Evolutionary conservation across 2,113 vertebrate genomes (phyloP).

Genomic region (Caranx ignobilis): DNA sequence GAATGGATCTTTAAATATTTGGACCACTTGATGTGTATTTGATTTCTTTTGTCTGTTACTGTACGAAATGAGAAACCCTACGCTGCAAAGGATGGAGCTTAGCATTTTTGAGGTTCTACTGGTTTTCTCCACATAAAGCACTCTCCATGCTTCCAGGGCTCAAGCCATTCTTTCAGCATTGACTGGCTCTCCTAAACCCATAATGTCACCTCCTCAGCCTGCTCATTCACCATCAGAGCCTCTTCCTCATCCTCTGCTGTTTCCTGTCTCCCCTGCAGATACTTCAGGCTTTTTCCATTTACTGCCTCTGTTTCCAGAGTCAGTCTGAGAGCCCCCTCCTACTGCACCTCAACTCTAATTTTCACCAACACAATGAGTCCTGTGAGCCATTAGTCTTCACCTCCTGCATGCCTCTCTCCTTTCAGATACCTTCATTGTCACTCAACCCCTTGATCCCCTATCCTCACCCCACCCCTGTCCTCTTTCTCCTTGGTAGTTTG

Average conservation of each 20-base stretch:
- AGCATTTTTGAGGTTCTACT: background rate
- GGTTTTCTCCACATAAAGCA: background rate
- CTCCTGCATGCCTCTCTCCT: slow-evolving; percentile 11
- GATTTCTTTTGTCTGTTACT: slow-evolving; percentile 24
- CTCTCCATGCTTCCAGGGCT: background rate
- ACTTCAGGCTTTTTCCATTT: slow-evolving; percentile 35
- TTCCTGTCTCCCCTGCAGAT: slow-evolving; percentile 20
- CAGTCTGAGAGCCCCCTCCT: slow-evolving; percentile 1
- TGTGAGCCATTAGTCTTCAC: slow-evolving; percentile 41
- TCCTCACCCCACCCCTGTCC: slow-evolving; percentile 10
- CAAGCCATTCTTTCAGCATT: slow-evolving; percentile 15
- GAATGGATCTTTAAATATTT: slow-evolving; percentile 24
- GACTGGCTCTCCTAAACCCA: slow-evolving; percentile 36
- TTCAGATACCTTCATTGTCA: slow-evolving; percentile 50
- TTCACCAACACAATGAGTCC: slow-evolving; percentile 25
- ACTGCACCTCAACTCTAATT: slow-evolving; percentile 27
- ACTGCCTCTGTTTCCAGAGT: slow-evolving; percentile 26
- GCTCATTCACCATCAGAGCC: slow-evolving; percentile 48
- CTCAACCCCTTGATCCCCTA: slow-evolving; percentile 41
- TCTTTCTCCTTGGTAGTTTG: slow-evolving; percentile 51
- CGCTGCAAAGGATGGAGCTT: slow-evolving; percentile 5
- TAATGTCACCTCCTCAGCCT: slow-evolving; percentile 37
- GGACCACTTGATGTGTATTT: slow-evolving; percentile 1
- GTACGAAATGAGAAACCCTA: background rate
- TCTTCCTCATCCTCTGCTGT: slow-evolving; percentile 15